Conservation (phyloP, 2,113 vertebrate genomes). For the Triplophysa siluroides region DNA sequence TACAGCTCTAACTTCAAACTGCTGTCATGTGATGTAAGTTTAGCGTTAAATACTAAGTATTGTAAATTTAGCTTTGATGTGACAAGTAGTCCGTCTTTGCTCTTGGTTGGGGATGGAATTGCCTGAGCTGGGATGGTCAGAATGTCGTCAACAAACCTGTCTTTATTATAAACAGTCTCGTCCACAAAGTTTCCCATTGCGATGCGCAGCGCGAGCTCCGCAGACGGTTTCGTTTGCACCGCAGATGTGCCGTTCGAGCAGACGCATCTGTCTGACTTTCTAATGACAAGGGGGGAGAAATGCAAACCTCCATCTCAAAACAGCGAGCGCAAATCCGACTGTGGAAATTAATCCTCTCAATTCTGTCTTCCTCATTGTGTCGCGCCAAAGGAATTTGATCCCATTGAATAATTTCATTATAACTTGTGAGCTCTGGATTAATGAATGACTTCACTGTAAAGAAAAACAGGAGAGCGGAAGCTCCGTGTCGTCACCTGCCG, state of each 20-base stretch:
- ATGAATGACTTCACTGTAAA: constrained; percentile 58
- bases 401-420: constrained; percentile 68
- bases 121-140: too few species aligned
- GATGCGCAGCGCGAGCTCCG: too few species aligned
- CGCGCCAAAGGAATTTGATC: constrained; percentile 62
- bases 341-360: constrained; percentile 66
- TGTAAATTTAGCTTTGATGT: too few species aligned
- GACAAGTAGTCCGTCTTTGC: too few species aligned
- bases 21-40: too few species aligned
- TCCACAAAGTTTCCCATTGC: too few species aligned
- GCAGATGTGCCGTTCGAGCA: constrained; percentile 10
- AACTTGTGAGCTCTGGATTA: constrained; percentile 66
- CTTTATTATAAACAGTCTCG: background rate
- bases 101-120: too few species aligned
- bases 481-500: constrained; percentile 3
- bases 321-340: constrained; percentile 57
- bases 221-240: background rate
- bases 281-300: constrained; percentile 56
- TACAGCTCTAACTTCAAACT: too few species aligned
- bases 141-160: too few species aligned
- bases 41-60: too few species aligned
- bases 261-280: constrained; percentile 52
- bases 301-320: constrained; percentile 63
- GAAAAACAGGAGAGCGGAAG: constrained; percentile 49
- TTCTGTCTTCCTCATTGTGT: constrained; percentile 63